Conservation (phyloP, 1,140 invertebrate genomes). For the Procambarus clarkii region DNA sequence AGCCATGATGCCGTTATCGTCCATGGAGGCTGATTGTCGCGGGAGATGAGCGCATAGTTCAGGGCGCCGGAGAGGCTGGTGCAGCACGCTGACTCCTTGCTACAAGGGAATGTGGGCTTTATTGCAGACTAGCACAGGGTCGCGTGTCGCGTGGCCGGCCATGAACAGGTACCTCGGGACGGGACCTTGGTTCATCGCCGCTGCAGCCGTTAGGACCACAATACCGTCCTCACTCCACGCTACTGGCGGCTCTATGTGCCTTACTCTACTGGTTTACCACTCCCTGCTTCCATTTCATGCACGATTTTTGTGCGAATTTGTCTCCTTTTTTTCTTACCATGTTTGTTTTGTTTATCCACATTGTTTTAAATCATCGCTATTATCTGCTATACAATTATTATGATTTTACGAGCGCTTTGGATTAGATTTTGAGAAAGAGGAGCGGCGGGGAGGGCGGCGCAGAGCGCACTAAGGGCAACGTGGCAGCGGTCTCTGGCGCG, state of each 20-base stretch:
- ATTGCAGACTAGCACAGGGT: neutral
- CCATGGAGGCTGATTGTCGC: neutral
- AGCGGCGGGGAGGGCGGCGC: too few relatives aligned
- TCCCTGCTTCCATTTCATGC: neutral
- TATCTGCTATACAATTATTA: neutral
- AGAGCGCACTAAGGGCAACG: too few relatives aligned
- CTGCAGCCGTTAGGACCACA: neutral
- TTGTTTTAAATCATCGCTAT: neutral
- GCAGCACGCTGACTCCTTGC: neutral
- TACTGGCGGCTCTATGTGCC: neutral
- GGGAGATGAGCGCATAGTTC: neutral
- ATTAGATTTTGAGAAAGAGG: neutral
- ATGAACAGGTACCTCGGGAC: neutral
- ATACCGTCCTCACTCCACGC: neutral
- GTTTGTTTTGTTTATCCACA: neutral
- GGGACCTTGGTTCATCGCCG: neutral
- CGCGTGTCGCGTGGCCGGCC: too few relatives aligned
- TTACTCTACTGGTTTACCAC: neutral
- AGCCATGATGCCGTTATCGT: neutral
- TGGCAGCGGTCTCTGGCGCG: neutral
- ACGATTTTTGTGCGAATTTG: neutral
- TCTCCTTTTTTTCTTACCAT: neutral
- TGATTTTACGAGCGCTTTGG: neutral
- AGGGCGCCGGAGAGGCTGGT: neutral
- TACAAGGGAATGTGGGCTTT: neutral